Conservation (phyloP, 1,140 invertebrate genomes). For the Drosophila sproati region DNA sequence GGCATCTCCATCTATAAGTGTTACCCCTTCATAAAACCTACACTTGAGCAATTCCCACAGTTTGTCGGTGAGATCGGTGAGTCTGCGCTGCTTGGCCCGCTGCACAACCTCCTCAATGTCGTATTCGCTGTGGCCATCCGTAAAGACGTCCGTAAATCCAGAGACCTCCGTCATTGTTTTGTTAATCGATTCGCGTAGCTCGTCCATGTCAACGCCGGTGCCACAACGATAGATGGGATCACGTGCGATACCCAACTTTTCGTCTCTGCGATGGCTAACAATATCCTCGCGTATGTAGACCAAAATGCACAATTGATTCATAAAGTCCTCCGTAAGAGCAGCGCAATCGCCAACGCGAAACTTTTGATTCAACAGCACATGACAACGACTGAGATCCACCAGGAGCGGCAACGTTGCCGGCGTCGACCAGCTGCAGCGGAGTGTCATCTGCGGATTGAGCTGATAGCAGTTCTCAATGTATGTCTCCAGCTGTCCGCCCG, state of each 20-base stretch:
- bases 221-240: constrained; percentile 73
- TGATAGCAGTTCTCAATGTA: constrained; percentile 75
- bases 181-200: constrained; percentile 70
- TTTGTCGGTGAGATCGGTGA: constrained; percentile 79
- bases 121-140: constrained; percentile 30
- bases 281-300: constrained; percentile 78
- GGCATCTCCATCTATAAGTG: too few relatives aligned
- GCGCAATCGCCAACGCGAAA: constrained; percentile 64
- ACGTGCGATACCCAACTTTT: constrained; percentile 22
- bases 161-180: constrained; percentile 74
- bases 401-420: constrained; percentile 47
- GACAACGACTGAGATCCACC: constrained; percentile 61
- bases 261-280: constrained; percentile 51
- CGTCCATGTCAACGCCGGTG: constrained; percentile 72
- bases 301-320: constrained; percentile 74
- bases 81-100: constrained; percentile 50
- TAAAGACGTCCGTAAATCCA: constrained; percentile 47
- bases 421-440: constrained; percentile 62
- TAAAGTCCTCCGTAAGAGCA: constrained; percentile 66
- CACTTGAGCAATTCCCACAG: constrained; percentile 79
- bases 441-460: constrained; percentile 64
- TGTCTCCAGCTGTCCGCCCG: constrained; percentile 43
- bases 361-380: constrained; percentile 65
- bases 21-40: constrained; percentile 10
- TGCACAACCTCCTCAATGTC: constrained; percentile 77